Evolutionary conservation across 2,113 vertebrate genomes (phyloP), one percentile per base, ranked within the genome.

Genomic region (Xenopus tropicalis): DNA sequence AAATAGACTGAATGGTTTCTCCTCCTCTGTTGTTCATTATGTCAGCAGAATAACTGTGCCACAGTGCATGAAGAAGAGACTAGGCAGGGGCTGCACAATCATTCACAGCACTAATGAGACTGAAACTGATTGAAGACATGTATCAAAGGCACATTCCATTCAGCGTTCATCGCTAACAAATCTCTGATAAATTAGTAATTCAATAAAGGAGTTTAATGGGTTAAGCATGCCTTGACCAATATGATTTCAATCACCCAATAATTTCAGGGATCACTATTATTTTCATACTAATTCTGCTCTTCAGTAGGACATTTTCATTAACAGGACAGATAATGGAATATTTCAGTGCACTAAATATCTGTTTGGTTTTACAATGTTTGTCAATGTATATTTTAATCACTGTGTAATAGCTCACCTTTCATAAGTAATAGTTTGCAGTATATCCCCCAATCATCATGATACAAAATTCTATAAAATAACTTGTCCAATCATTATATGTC

Each of bases 61-160:
- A 51, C 62, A 48, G 21, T 59, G 72, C 72, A 21, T 56, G 63
- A 56, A 66, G 11, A 42, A 23, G 62, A 73, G 56, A 59, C 52
- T 22, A 73, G 71, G 25, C 16, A 25, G 71, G 46, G 63, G 66
- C 66, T 73, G 63, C 63, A 46, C 62, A 73, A 73, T 66, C 66
- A 73, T 66, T 73, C 63, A 61, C 62, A 67, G 22, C 44, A 37
- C 63, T 74, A 74, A 74, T 61, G 72, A 74, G 72, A 74, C 61
- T 74, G 42, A 67, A 37, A 6, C 22, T 17, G 42, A 74, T 4
- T 48, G 56, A 56, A 48, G 46, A 37, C 23, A 74, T 61, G 54
- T 37, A 74, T 74, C 64, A 74, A 66, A 67, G 29, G 59, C 37
- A 16, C 20, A 58, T 58, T 66, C 52, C 42, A 59, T 43, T 29